phyloP scores from a whole-genome alignment of 2,797 vertebrate species.

The Enteromius mattozi region DNA sequence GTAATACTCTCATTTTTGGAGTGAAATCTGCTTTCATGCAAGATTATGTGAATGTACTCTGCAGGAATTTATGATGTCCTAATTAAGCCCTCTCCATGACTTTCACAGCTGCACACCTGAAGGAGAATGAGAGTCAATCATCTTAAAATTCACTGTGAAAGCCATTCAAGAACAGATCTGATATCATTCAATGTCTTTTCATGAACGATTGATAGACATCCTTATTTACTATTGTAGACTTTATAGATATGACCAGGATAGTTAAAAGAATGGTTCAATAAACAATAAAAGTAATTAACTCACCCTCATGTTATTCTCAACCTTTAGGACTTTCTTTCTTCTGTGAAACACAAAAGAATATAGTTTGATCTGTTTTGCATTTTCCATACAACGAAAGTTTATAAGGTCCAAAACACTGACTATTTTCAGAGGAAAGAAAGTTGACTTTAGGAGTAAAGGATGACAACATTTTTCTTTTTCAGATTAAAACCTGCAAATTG shows the following conservation, averaged over 20 bases:
- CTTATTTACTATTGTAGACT: background rate
- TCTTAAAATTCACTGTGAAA: slow-evolving; percentile 64
- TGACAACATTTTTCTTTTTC: background rate
- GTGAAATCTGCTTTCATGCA: slow-evolving; percentile 75
- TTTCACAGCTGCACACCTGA: slow-evolving; percentile 69
- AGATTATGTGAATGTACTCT: slow-evolving; percentile 66
- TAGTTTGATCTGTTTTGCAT: background rate
- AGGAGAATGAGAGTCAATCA: slow-evolving; percentile 67
- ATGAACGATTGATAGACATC: background rate
- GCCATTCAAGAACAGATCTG: slow-evolving; percentile 1
- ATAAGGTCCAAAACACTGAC: background rate
- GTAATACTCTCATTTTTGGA: slow-evolving; percentile 69
- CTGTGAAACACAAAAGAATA: background rate
- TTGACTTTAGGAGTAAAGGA: background rate
- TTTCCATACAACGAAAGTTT: background rate
- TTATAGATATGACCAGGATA: background rate
- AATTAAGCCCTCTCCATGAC: slow-evolving; percentile 73
- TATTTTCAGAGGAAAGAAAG: background rate
- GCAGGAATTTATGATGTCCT: slow-evolving; percentile 67
- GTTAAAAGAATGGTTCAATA: background rate
- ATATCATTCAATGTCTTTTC: background rate
- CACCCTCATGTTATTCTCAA: background rate
- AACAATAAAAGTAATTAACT: background rate
- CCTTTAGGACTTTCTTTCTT: background rate
- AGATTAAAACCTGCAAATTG: background rate